Percentiles rank a stretch among this genome's conserved stretches.
Evolutionary conservation across 2,797 vertebrate genomes (phyloP).

Genomic region (Sebastes vulpes): DNA sequence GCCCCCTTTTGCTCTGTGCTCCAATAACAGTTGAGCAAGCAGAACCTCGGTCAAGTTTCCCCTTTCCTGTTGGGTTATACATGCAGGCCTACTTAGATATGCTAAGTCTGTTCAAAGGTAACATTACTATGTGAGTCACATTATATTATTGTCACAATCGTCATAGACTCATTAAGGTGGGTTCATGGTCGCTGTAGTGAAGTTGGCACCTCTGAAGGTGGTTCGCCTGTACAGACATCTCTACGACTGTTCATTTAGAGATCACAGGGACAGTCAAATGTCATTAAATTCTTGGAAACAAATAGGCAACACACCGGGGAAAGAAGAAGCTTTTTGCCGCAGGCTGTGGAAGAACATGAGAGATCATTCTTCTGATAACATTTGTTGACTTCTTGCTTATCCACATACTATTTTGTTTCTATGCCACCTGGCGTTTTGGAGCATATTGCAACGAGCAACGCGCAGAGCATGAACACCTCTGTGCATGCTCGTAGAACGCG

Average conservation of each 20-base stretch:
- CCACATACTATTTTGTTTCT: not conserved
- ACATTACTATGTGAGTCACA: not conserved
- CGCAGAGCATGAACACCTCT: not conserved
- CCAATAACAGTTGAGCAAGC: not conserved
- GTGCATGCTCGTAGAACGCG: too few relatives aligned
- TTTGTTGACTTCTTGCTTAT: not conserved
- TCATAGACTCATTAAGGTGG: not conserved
- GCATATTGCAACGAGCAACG: not conserved
- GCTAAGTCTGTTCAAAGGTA: not conserved
- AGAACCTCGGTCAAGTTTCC: not conserved
- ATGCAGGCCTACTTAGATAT: not conserved
- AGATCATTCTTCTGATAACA: not conserved
- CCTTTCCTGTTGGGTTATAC: not conserved
- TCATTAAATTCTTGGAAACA: not conserved
- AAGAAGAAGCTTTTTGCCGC: not conserved
- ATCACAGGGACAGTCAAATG: not conserved
- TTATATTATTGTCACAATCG: not conserved
- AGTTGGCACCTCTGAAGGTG: not conserved
- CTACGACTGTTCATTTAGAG: not conserved
- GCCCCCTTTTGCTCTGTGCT: not conserved
- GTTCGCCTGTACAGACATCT: not conserved
- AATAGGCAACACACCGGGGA: too few relatives aligned
- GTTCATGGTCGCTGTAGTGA: not conserved
- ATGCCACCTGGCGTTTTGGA: not conserved
- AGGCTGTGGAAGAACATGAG: not conserved